Base-by-base conservation (phyloP, 2,113 vertebrate genomes). In the Nycticorax nycticorax region DNA sequence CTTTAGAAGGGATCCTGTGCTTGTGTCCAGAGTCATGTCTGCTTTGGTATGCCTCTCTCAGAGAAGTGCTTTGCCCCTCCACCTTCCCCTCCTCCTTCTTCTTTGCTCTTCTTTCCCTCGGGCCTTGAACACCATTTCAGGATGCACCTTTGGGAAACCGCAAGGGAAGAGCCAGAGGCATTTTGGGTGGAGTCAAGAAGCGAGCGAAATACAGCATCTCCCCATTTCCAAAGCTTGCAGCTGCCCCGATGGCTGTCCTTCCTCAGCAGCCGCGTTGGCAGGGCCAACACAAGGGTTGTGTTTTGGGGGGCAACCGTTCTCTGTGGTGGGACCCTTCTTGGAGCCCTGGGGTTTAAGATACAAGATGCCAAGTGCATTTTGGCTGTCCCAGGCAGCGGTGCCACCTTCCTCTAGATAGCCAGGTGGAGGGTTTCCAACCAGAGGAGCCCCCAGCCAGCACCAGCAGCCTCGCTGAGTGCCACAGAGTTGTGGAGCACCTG, bases 11-110 rank as follows among this genome's bases (percentile, higher is more conserved):
- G 57, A 97, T 76, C 96, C 98, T 3, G 81, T 94, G 21, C 3
- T 18, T 35, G 95, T 98, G 78, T 82, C 96, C 84, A 97, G 98
- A 71, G 84, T 75, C 67, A 97, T 98, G 93, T 97, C 96, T 85
- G 98, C 97, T 52, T 93, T 97, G 97, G 98, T 98, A 97, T 0
- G 92, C 11, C 24, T 88, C 23, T 84, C 48, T 22, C 3, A 2
- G 39, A 76, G 47, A 62, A 82, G 37, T 22, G 16, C 19, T 85
- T 91, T 55, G 45, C 19, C 27, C 1, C 32, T 89, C 27, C 56
- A 32, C 21, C 16, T 69, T 62, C 60, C 37, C 28, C 45, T 85
- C 3, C 7, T 53, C 12, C 47, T 85, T 43, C 39, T 24, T 28
- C 18, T 39, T 59, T 72, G 10, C 7, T 74, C 24, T 80, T 83